Percentiles rank a stretch among this genome's conserved stretches.
phyloP scores from a whole-genome alignment of 2,113 vertebrate genomes.

The Labeo catla region DNA sequence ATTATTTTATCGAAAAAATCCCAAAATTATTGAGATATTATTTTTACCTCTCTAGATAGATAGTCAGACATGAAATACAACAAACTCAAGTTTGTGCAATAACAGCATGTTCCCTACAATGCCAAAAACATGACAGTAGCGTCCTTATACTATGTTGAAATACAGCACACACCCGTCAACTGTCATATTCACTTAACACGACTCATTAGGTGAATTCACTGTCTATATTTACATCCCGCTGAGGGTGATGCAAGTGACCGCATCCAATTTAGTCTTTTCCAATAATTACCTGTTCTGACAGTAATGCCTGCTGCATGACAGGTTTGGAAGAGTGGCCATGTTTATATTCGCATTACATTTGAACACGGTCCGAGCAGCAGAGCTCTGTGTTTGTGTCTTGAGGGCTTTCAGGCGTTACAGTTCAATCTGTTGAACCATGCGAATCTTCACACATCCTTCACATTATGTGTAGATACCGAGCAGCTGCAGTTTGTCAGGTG shows the following conservation, averaged over 20 bases:
- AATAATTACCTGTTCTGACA: not conserved
- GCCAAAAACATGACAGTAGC: not conserved
- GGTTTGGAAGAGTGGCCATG: not conserved
- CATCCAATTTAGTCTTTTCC: not conserved
- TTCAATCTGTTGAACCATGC: not conserved
- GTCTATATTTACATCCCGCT: not conserved
- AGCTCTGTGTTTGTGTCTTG: not conserved
- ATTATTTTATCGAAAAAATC: too few relatives aligned
- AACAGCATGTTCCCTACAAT: not conserved
- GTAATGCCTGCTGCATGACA: not conserved
- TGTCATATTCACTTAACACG: not conserved
- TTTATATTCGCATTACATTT: not conserved
- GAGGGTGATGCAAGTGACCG: not conserved
- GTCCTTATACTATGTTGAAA: not conserved
- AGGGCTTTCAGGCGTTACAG: not conserved
- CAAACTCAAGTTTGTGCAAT: not conserved
- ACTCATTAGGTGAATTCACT: not conserved
- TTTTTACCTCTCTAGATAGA: too few relatives aligned
- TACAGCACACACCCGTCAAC: not conserved
- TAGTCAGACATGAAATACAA: not conserved
- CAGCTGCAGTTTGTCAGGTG: not conserved
- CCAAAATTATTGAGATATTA: too few relatives aligned
- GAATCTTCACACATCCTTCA: constrained; percentile 5
- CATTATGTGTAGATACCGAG: not conserved
- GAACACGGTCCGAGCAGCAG: not conserved